A percentile compares a stretch with the other conserved stretches of the same genome.
Evolutionary conservation across 1,140 invertebrate species (phyloP).

Genomic region (Atta cephalotes): DNA sequence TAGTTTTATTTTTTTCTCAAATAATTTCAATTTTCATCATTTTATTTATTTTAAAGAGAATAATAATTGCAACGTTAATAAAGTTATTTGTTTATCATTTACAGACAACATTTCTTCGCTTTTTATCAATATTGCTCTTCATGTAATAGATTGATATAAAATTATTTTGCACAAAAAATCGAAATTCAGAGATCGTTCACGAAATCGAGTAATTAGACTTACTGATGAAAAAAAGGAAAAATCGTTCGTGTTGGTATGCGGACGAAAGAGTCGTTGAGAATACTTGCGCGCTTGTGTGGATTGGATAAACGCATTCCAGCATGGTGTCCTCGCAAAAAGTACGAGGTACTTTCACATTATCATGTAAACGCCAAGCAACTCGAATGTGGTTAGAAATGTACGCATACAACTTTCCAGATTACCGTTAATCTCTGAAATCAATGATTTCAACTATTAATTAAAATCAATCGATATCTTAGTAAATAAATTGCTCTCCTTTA

Average conservation of each 20-base stretch:
- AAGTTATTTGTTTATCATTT: background rate
- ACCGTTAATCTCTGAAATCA: background rate
- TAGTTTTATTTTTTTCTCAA: background rate
- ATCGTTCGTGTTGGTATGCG: constrained; percentile 63
- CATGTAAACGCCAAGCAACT: constrained; percentile 44
- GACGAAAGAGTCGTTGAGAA: constrained; percentile 66
- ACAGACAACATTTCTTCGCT: background rate
- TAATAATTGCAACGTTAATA: background rate
- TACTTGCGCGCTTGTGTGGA: constrained; percentile 47
- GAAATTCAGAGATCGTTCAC: constrained; percentile 34
- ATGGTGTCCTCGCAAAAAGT: constrained; percentile 63
- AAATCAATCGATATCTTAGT: background rate
- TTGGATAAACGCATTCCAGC: constrained; percentile 72
- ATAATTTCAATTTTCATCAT: background rate
- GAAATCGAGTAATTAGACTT: constrained; percentile 66
- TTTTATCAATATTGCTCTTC: background rate
- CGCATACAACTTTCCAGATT: constrained; percentile 1
- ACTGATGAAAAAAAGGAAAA: constrained; percentile 43
- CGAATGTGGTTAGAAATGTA: constrained; percentile 13
- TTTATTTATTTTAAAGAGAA: background rate
- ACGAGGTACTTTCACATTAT: constrained; percentile 66
- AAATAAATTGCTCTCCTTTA: background rate
- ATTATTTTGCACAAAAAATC: background rate
- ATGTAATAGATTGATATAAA: background rate
- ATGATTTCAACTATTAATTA: background rate